These are phyloP conservation scores for Timema cristinae DNA, from an alignment of 2,888 invertebrate genomes.

Conservation along the genomic window DNA sequence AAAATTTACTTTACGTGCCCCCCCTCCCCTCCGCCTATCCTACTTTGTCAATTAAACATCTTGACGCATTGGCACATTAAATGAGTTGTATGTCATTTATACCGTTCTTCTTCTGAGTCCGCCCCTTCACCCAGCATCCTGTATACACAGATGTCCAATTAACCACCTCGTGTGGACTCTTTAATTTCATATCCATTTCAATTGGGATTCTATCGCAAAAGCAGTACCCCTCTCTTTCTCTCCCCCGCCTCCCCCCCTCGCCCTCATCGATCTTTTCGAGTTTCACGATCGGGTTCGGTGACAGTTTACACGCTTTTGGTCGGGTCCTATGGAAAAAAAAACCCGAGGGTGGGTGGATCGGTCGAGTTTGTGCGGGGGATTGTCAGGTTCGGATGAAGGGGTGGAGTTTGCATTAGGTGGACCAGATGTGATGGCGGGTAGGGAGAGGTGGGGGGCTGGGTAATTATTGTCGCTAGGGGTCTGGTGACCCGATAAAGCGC, in stretches of 20 bases:
- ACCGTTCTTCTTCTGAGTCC: too few species aligned
- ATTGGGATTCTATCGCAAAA: slow-evolving; percentile 25
- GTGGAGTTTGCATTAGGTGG: not conserved
- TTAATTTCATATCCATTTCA: slow-evolving; percentile 31
- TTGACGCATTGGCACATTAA: too few species aligned
- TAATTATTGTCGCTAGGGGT: slow-evolving; percentile 25
- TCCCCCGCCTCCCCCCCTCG: too few species aligned
- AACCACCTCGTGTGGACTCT: slow-evolving; percentile 25
- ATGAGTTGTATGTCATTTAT: too few species aligned
- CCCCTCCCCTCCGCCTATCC: too few species aligned
- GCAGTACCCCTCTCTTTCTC: not conserved
- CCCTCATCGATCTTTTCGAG: slow-evolving; percentile 26
- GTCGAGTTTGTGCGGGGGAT: not conserved
- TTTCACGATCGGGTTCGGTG: slow-evolving; percentile 24
- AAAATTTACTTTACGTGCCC: too few species aligned
- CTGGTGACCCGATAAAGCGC: slow-evolving; percentile 28
- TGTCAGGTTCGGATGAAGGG: not conserved
- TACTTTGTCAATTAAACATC: too few species aligned
- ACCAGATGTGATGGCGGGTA: slow-evolving; percentile 6
- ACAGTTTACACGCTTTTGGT: slow-evolving; percentile 26
- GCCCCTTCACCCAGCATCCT: slow-evolving; percentile 1
- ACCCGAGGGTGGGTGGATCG: too few species aligned
- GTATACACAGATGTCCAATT: slow-evolving; percentile 29
- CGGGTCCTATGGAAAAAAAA: not conserved
- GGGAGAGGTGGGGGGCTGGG: slow-evolving; percentile 10